These are phyloP conservation scores for Otus sunia DNA, from an alignment of 2,113 vertebrate genomes.

Conservation along the genomic window DNA sequence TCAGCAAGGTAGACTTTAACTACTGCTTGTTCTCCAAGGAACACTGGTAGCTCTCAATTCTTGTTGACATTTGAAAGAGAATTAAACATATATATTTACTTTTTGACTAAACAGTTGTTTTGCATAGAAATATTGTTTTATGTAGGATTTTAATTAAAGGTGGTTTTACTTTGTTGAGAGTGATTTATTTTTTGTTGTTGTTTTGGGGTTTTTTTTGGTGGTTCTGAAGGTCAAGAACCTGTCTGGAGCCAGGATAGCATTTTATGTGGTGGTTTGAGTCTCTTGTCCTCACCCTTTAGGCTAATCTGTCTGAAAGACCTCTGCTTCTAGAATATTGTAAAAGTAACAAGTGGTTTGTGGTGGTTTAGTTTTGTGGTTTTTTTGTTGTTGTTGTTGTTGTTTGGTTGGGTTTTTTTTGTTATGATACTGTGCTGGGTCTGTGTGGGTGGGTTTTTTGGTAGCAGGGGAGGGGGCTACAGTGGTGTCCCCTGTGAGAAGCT, in stretches of 20 bases:
- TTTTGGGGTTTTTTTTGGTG: background rate
- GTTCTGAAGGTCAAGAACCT: constrained; percentile 2
- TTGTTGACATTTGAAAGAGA: constrained; percentile 58
- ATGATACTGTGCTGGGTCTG: too few species aligned
- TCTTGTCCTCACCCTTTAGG: background rate
- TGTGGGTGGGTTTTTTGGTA: too few species aligned
- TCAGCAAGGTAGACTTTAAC: constrained; percentile 52
- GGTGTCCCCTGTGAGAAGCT: too few species aligned
- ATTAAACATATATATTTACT: constrained; percentile 60
- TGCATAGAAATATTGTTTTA: constrained; percentile 71
- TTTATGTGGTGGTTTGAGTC: background rate
- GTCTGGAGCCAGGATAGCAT: background rate
- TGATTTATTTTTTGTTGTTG: background rate
- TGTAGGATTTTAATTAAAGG: constrained; percentile 76
- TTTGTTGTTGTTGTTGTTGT: too few species aligned
- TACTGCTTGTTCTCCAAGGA: constrained; percentile 75
- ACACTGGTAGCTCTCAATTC: constrained; percentile 62
- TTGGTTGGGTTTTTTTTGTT: too few species aligned
- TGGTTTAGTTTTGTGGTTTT: background rate
- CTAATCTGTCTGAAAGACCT: background rate
- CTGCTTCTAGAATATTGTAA: background rate
- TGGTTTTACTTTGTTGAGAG: constrained; percentile 74
- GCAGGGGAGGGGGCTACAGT: too few species aligned
- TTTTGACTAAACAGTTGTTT: constrained; percentile 70
- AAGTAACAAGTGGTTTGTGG: background rate